A percentile compares a stretch with the other conserved stretches of the same genome.
phyloP scores from a whole-genome alignment of 2,797 vertebrate species.

The Anas capensis region DNA sequence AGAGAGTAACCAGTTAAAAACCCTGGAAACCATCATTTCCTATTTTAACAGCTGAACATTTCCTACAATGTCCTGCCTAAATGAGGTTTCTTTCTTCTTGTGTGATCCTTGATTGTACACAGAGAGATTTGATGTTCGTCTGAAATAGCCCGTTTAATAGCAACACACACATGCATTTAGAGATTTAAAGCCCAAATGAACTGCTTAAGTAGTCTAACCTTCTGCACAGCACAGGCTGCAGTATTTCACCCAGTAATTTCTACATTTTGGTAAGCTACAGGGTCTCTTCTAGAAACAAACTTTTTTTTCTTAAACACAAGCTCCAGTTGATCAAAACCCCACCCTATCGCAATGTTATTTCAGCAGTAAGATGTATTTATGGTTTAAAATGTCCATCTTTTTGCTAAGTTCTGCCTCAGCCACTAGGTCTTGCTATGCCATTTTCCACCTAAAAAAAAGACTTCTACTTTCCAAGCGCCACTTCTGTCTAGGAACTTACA shows the following conservation, averaged over 20 bases:
- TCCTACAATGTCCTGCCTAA: conserved; percentile 49
- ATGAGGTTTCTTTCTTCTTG: conserved; percentile 23
- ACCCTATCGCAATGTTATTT: neutral
- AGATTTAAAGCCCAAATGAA: conserved; percentile 26
- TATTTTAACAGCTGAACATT: conserved; percentile 49
- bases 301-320: neutral
- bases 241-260: neutral
- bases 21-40: neutral
- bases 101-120: conserved; percentile 22
- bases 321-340: neutral
- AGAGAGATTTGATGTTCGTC: neutral
- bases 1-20: conserved; percentile 33
- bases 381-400: neutral
- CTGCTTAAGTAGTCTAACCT: neutral
- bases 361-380: neutral
- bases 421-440: neutral
- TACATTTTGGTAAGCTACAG: neutral
- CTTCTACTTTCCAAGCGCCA: neutral
- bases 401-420: neutral
- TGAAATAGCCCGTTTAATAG: conserved; percentile 37
- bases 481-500: neutral
- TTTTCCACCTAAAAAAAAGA: neutral
- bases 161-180: neutral
- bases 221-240: neutral
- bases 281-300: neutral